Base-by-base conservation (phyloP, 2,888 invertebrate genomes). In the Andricus quercusramuli region DNA sequence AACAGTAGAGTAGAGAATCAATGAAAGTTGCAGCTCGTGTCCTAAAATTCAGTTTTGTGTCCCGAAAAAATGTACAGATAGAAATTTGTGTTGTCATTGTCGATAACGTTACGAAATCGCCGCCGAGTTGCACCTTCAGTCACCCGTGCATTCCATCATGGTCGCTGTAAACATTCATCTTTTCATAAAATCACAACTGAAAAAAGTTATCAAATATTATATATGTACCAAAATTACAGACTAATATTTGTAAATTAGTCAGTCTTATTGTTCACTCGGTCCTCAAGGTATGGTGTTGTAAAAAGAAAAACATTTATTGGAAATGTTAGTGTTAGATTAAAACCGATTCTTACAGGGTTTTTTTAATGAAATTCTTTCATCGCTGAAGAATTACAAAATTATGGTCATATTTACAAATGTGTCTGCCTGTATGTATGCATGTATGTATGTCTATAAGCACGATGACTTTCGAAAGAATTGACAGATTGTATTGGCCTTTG, bases 91-190 rank as follows among this genome's bases (percentile, higher is more conserved):
- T 37, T 66, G 32, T 66, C 66, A 81, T 84, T 85, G 83, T 83
- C 79, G 81, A 84, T 68, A 80, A 84, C 83, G 78, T 85, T 83
- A 86, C 81, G 25, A 47, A 70, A 29, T 70, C 51, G 11, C 29
- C 29, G 32, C 32, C 47, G 51, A 29, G 70, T 25, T 22, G 77
- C 70, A 68, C 37, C 81, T 82, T 65, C 44, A 83, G 59, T 79
- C 79, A 88, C 87, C 87, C 87, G 84, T 84, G 86, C 90, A 89
- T 89, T 89, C 87, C 82, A 88, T 87, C 88, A 89, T 85, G 83
- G 84, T 86, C 86, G 86, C 86, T 85, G 83, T 88, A 85, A 83
- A 84, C 88, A 88, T 88, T 89, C 85, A 87, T 86, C 84, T 82
- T 78, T 83, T 74, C 37, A 79, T 79, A 80, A 79, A 80, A 79